Evolutionary conservation across 1,140 invertebrate species (phyloP).

Genomic region (Cotesia chilonis): DNA sequence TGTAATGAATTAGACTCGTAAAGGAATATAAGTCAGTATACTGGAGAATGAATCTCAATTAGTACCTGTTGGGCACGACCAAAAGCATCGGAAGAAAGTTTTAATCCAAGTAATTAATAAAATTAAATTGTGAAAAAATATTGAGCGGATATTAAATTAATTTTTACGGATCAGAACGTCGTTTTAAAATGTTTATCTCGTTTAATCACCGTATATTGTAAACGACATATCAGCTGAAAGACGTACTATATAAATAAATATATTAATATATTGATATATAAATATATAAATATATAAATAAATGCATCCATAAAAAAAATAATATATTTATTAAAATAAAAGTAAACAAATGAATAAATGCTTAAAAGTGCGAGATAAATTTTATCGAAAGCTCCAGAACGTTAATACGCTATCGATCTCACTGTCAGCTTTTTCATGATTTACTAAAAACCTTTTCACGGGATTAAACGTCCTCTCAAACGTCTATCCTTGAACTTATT

Average conservation of each 20-base stretch:
- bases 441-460: neutral
- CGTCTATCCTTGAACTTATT: neutral
- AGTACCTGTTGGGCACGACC: constrained; percentile 31
- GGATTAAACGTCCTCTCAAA: neutral
- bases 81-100: constrained; percentile 27
- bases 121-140: neutral
- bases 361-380: constrained; percentile 9
- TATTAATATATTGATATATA: no score
- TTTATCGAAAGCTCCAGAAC: neutral
- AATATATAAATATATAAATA: no score
- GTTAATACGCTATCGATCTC: constrained; percentile 12
- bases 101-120: constrained; percentile 3
- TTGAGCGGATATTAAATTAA: neutral
- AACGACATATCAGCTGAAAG: constrained; percentile 23
- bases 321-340: no score
- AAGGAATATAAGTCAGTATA: constrained; percentile 2
- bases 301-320: no score
- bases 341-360: neutral
- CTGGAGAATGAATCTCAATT: constrained; percentile 29
- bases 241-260: neutral
- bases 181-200: constrained; percentile 8
- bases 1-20: neutral
- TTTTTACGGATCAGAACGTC: neutral
- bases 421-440: constrained; percentile 5
- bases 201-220: neutral